These are phyloP conservation scores for Drosophila trapezifrons DNA, from an alignment of 1,140 invertebrate genomes.

Conservation along the genomic window DNA sequence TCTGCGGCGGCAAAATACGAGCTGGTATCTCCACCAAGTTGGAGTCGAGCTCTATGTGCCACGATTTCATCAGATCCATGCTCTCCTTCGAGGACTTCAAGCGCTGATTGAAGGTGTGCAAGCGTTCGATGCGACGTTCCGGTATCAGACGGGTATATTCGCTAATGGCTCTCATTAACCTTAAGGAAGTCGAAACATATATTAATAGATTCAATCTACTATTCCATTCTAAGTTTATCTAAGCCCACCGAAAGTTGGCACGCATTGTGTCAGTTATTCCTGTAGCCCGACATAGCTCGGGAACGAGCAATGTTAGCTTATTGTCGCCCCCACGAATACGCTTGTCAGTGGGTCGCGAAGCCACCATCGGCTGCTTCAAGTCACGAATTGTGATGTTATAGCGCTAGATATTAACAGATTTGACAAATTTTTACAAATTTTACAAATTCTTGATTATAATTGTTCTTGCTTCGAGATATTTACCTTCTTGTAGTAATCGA, in stretches of 20 bases:
- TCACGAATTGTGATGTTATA: slow-evolving; percentile 87
- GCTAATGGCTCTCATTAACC: slow-evolving; percentile 87
- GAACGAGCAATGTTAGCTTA: slow-evolving; percentile 88
- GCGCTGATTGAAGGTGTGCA: slow-evolving; percentile 87
- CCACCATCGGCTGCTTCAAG: slow-evolving; percentile 87
- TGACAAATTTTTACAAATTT: too few relatives aligned
- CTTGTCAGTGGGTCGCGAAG: slow-evolving; percentile 86
- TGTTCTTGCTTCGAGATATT: too few relatives aligned
- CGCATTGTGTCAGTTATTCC: slow-evolving; percentile 87
- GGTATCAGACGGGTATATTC: slow-evolving; percentile 88
- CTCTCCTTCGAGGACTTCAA: slow-evolving; percentile 85
- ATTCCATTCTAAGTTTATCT: too few relatives aligned
- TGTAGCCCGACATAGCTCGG: slow-evolving; percentile 90
- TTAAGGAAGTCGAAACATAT: slow-evolving; percentile 11
- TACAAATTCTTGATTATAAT: too few relatives aligned
- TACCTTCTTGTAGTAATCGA: slow-evolving; percentile 91
- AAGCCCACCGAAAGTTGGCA: slow-evolving; percentile 83
- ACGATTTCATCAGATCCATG: slow-evolving; percentile 85
- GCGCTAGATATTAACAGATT: slow-evolving; percentile 69
- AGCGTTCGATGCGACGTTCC: slow-evolving; percentile 86
- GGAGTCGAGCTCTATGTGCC: slow-evolving; percentile 87
- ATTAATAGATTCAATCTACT: too few relatives aligned
- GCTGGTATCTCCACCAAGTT: slow-evolving; percentile 86
- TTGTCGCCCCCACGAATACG: slow-evolving; percentile 86
- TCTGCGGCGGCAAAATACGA: slow-evolving; percentile 85